Conservation (phyloP, 2,797 vertebrate genomes). For the Vireo griseus region DNA sequence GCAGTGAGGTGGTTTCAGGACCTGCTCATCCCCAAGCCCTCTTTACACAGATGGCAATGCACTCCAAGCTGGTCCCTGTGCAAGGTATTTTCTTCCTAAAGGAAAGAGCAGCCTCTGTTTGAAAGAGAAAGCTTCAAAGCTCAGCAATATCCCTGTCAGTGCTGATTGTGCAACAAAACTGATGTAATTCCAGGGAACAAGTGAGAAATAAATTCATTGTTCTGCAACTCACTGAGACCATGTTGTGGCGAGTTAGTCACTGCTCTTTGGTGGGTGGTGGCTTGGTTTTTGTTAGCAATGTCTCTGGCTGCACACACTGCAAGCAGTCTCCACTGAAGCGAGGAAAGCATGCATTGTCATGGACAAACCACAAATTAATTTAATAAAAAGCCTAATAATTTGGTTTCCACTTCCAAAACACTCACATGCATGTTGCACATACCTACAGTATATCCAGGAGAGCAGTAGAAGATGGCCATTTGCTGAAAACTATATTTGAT, state of each 20-base stretch:
- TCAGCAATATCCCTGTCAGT: not conserved
- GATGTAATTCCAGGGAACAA: not conserved
- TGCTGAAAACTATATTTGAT: not conserved
- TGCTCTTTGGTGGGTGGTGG: not conserved
- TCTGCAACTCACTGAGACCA: not conserved
- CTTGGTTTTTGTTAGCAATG: not conserved
- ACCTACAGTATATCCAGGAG: not conserved
- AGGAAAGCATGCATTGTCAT: not conserved
- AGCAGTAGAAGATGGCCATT: not conserved
- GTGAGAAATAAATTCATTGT: not conserved
- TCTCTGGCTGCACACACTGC: not conserved
- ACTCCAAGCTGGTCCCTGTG: not conserved
- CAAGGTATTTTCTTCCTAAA: not conserved
- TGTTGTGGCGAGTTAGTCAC: fast-evolving
- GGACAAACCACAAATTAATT: not conserved
- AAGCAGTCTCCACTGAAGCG: not conserved
- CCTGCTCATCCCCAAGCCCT: not conserved
- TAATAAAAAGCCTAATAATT: not conserved
- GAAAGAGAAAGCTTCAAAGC: not conserved
- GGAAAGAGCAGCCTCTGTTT: not conserved
- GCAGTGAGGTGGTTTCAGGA: slow-evolving; percentile 78
- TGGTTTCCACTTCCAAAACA: not conserved
- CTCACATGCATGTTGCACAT: not conserved
- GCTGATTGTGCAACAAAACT: not conserved
- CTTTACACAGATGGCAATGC: fast-evolving